Base-by-base conservation (phyloP, 1,140 invertebrate species). In the Lasaia peninsularis region DNA sequence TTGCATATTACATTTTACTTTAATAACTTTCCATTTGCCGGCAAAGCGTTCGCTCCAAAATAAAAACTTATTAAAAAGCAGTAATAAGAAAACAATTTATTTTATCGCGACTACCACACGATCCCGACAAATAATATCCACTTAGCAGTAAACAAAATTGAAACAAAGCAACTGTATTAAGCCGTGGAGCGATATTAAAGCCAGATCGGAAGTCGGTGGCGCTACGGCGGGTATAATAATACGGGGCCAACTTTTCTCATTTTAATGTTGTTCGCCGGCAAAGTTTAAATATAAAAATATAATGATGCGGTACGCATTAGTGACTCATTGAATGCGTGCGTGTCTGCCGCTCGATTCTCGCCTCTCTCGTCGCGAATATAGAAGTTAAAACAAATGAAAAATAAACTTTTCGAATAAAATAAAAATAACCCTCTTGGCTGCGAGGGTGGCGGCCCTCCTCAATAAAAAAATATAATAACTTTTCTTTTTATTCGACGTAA, bases 381-480 rank as follows among this genome's bases (percentile, higher is more conserved):
- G 73, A 86, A 85, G 76, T 83, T 85, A 83, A 83, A 86, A 83
- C 85, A 88, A 88, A 86, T 81, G 85, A 76, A 79, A 85, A 81
- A 81, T 85, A 84, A 86, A 86, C 82, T 88, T 86, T 88, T 84
- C 78, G 76, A 84, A 88, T 86, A 86, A 87, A 87, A 87, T 85
- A 85, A 87, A 87, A 84, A 86, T 88, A 88, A 86, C 80, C 85
- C 79, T 83, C 82, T 80, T 82, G 79, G 78, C 74, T 73, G 79
- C 70, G 75, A 81, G 80, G 84, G 79, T 78, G 80, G 80, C 75
- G 72, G 76, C 81, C 76, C 81, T 77, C 78, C 78, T 75, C 80
- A 81, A 85, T 87, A 84, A 87, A 87, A 28, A 87, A 87, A 87
- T 87, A 87, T 86, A 87, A 87, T 87, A 87, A 87, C 84, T 87